phyloP scores from a whole-genome alignment of 2,888 invertebrate genomes.

The Theodoxus fluviatilis region DNA sequence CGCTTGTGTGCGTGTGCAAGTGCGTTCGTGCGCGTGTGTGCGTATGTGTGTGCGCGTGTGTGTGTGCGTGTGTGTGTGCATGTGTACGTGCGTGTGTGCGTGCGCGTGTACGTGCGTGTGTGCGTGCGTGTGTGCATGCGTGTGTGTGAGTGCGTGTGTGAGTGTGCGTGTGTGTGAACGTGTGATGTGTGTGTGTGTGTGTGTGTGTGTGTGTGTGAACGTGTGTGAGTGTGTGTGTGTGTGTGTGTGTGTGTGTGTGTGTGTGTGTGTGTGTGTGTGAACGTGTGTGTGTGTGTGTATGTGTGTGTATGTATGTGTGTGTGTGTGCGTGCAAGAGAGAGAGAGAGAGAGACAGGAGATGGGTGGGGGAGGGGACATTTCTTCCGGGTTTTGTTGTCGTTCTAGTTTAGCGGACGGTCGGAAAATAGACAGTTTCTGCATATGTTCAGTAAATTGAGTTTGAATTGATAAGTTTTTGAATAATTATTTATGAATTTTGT shows the following conservation, averaged over 20 bases:
- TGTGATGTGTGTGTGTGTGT: background rate
- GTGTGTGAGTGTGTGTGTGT: background rate
- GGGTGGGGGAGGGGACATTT: too few species aligned
- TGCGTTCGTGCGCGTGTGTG: slow-evolving; percentile 17
- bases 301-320: background rate
- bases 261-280: background rate
- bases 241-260: background rate
- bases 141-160: background rate
- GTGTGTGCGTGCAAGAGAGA: background rate
- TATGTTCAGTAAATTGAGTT: too few species aligned
- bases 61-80: slow-evolving; percentile 3
- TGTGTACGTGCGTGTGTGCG: background rate
- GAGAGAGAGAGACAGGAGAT: too few species aligned
- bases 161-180: background rate
- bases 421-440: too few species aligned
- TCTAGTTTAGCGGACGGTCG: too few species aligned
- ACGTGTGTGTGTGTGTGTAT: slow-evolving; percentile 11
- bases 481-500: too few species aligned
- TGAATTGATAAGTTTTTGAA: too few species aligned
- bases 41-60: slow-evolving; percentile 17
- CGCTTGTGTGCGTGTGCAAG: background rate
- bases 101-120: background rate
- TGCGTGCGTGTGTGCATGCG: slow-evolving; percentile 7
- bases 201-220: background rate
- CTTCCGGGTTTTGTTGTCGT: too few species aligned